A percentile compares a stretch with the other conserved stretches of the same genome.
Conservation (phyloP, 2,888 invertebrate genomes). For the Frankliniella intonsa region DNA sequence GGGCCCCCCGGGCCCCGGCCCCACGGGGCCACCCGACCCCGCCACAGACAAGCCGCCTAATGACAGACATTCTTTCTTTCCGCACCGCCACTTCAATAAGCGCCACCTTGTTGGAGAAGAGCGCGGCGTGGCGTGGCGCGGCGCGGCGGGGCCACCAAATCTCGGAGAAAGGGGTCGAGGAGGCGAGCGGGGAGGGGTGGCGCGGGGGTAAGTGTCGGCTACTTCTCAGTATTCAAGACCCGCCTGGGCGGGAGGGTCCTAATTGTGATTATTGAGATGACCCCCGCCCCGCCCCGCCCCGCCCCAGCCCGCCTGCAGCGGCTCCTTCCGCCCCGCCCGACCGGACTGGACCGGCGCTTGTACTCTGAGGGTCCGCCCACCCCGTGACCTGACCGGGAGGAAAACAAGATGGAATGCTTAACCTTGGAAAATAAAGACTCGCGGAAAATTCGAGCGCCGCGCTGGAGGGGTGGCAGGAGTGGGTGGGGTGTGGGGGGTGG, state of each 20-base stretch:
- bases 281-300: not conserved
- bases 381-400: no score
- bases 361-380: no score
- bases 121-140: no score
- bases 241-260: not conserved
- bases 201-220: not conserved
- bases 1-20: not conserved
- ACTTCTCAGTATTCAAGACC: not conserved
- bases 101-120: not conserved
- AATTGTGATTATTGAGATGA: slow-evolving; percentile 10
- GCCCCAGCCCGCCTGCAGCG: not conserved
- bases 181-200: no score
- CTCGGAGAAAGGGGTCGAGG: no score
- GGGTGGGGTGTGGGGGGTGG: no score
- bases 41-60: not conserved
- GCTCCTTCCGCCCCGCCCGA: not conserved
- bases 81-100: not conserved
- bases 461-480: no score
- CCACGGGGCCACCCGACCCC: not conserved
- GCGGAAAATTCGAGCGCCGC: no score
- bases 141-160: no score
- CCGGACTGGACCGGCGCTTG: no score
- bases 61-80: slow-evolving; percentile 1
- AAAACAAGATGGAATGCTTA: no score
- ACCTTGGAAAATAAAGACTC: no score